phyloP scores from a whole-genome alignment of 2,797 vertebrate species.

The Lutjanus argentimaculatus region DNA sequence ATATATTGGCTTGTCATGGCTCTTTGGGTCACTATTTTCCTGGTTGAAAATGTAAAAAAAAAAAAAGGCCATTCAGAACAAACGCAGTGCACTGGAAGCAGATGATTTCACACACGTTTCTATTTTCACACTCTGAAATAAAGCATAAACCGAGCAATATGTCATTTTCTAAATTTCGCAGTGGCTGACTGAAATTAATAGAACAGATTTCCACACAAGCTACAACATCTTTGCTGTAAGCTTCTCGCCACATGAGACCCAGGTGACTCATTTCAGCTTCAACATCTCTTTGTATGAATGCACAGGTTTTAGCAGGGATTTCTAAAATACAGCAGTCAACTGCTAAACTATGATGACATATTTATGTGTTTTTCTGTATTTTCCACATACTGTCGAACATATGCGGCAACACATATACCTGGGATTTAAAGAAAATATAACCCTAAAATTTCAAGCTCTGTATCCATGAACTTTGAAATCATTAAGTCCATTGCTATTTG shows the following conservation, averaged over 20 bases:
- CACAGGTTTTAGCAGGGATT: neutral
- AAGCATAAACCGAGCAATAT: neutral
- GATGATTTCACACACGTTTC: too few relatives aligned
- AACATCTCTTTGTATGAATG: neutral
- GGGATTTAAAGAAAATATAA: neutral
- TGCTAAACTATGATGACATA: neutral
- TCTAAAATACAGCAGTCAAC: neutral
- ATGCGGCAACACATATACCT: neutral
- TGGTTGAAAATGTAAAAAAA: too few relatives aligned
- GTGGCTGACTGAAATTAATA: neutral
- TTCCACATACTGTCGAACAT: neutral
- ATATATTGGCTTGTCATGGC: too few relatives aligned
- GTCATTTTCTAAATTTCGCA: neutral
- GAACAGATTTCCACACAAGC: neutral
- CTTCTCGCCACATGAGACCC: neutral
- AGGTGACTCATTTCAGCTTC: neutral
- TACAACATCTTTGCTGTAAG: neutral
- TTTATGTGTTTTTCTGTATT: neutral
- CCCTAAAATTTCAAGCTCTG: neutral
- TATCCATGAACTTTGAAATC: conserved; percentile 3
- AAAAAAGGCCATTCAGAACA: neutral
- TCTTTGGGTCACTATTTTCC: neutral
- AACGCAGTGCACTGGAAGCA: neutral
- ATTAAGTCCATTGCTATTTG: conserved; percentile 1
- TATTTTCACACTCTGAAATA: neutral